Conservation (phyloP, 2,797 vertebrate species). For the Borostomias antarcticus region DNA sequence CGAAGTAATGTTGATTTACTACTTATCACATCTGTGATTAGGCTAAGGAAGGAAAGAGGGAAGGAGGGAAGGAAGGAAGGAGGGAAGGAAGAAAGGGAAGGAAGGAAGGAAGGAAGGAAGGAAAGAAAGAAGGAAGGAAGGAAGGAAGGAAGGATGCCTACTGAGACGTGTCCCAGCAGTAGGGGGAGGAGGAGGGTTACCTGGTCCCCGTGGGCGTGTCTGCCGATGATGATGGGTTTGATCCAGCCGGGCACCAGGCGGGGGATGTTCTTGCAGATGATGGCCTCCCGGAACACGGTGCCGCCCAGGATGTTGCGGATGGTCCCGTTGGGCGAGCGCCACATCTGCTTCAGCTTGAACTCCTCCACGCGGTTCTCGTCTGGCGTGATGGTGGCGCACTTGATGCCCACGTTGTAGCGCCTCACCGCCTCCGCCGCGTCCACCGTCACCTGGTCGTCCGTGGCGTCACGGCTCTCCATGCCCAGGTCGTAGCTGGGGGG, state of each 20-base stretch:
- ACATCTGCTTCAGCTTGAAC: constrained; percentile 97
- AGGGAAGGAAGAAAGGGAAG: too few species aligned
- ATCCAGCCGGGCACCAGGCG: constrained; percentile 92
- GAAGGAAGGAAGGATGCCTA: background rate
- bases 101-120: background rate
- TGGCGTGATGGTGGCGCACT: constrained; percentile 98
- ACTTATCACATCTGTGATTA: too few species aligned
- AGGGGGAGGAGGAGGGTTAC: constrained; percentile 60
- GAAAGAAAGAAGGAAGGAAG: background rate
- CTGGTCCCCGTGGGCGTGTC: constrained; percentile 96
- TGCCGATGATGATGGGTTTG: constrained; percentile 97
- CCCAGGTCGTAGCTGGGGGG: constrained; percentile 88
- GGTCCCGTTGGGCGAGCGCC: constrained; percentile 97
- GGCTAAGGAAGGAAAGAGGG: too few species aligned
- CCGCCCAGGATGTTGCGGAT: constrained; percentile 97
- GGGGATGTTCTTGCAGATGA: constrained; percentile 96
- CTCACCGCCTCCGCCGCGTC: constrained; percentile 92
- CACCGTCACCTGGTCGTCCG: constrained; percentile 88
- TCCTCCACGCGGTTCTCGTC: constrained; percentile 97
- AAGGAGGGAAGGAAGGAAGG: too few species aligned
- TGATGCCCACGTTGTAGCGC: constrained; percentile 90
- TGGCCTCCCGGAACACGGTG: constrained; percentile 96
- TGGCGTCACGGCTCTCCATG: constrained; percentile 92
- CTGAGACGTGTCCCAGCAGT: background rate
- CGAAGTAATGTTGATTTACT: background rate